phyloP scores from a whole-genome alignment of 2,888 invertebrate species.

The Orthosia incerta region DNA sequence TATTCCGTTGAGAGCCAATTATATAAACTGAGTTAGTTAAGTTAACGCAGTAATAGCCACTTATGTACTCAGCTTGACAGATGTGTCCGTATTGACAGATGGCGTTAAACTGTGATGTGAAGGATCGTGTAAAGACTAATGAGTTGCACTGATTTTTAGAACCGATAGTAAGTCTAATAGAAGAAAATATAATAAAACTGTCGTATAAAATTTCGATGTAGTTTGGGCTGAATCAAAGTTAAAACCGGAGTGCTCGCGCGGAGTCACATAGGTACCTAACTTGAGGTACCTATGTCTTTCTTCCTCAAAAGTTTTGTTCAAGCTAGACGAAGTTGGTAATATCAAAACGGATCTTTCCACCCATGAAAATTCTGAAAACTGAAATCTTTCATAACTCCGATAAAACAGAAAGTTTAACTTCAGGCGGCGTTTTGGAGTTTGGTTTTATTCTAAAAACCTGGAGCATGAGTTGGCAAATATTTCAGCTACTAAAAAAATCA shows the following conservation, averaged over 20 bases:
- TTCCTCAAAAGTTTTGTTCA: conserved; percentile 14
- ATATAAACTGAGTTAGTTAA: background rate
- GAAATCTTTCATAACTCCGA: conserved; percentile 19
- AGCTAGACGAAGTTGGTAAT: background rate
- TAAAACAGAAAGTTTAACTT: conserved; percentile 27
- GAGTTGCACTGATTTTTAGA: background rate
- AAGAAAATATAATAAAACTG: background rate
- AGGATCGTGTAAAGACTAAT: background rate
- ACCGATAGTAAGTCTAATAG: background rate
- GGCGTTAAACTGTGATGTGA: background rate
- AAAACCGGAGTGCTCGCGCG: no score
- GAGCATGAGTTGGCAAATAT: background rate
- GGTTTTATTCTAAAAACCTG: background rate
- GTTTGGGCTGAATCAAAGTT: background rate
- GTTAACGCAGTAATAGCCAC: background rate
- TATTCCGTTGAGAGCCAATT: conserved; percentile 10
- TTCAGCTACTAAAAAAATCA: background rate
- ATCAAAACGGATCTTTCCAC: background rate
- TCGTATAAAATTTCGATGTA: background rate
- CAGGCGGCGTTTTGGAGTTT: background rate
- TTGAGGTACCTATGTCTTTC: background rate
- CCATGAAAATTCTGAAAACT: conserved; percentile 8
- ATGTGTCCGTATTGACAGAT: conserved; percentile 12
- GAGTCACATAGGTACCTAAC: background rate
- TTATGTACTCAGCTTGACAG: conserved; percentile 18